Evolutionary conservation across 2,113 vertebrate species (phyloP), one percentile per base, ranked within the genome.

Genomic region (Colinus virginianus): DNA sequence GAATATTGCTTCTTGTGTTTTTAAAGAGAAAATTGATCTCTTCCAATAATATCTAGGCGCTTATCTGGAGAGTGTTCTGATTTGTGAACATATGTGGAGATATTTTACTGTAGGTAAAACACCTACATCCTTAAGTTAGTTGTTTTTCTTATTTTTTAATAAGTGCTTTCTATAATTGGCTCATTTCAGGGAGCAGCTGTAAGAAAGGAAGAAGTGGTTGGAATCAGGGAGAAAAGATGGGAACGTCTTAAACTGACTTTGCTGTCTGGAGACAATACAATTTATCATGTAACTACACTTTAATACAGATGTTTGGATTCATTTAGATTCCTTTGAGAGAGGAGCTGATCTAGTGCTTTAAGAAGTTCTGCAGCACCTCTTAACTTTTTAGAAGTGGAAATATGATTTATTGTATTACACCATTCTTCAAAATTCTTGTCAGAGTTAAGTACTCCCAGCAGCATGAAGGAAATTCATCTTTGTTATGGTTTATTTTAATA

Each of bases 281-380:
- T 7, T 11, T 80, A 67, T 88, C 61, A 34, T 63, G 16, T 77
- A 77, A 63, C 77, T 86, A 6, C 1, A 2, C 38, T n/a, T 69
- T 70, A 63, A 81, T 84, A 63, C 80, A 90, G 88, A 75, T 87
- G 80, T 63, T 91, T 62, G 74, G 19, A 70, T 92, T 83, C 62
- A 28, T 68, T 92, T 86, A 32, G 40, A 72, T 91, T 79, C 79
- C 59, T 88, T 64, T 61, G 68, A 85, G 83, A 42, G 23, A 80
- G 56, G 25, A 80, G 64, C 49, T 55, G 61, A 17, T 59, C 45
- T 63, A 80, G 56, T n/a, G 49, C 84, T 87, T 87, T 84, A 81
- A 78, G 70, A 2, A 0, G 8, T 78, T 95, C 77, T 86, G 51
- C 87, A 84, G 51, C 74, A 78, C 66, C 34, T 81, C 56, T 75